Base-by-base conservation (phyloP, 2,888 invertebrate genomes). In the Bugula neritina region DNA sequence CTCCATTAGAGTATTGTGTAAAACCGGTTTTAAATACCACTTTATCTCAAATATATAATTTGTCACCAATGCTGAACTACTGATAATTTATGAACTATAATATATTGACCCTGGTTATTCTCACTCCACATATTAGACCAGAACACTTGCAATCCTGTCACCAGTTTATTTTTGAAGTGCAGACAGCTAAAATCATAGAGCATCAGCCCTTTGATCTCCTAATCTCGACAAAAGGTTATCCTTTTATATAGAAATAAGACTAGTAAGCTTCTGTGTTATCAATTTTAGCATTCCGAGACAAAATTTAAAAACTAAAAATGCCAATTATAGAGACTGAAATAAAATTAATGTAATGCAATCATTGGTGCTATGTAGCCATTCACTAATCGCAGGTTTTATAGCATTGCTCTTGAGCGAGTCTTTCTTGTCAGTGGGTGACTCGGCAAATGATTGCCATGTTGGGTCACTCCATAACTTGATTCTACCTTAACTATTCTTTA, bases 211-310 rank as follows among this genome's bases (percentile, higher is more conserved):
- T 10, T 63, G 63, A 63, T 63, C 63, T 63, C 63, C 27, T 25
- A 63, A 63, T 63, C 63, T 63, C 63, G 31, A 63, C 27, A 31
- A 3, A 63, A 25, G 63, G 2, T 63, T 63, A 31, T 63, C 63
- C 27, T 27, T 63, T 2, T 52, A 35, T 70, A 23, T 52, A 10
- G 27, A 70, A 70, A 35, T 23, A 70, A 23, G 5, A 10, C n/a
- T 52, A 70, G 54, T 69, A 70, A 35, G 70, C 70, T 13, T 54
- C 70, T 57, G 70, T 70, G 70, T 70, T 72, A 57, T 72, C 70
- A 29, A 72, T 57, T 23, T 70, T 70, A 21, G 35, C 70, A 29
- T 72, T 72, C 43, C 69, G 69, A 35, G 31, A 35, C 35, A 72
- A 72, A 58, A 63, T 21, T 23, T 63, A 72, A n/a, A 63, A 71